Evolutionary conservation across 1,140 invertebrate species (phyloP), one percentile per base, ranked within the genome.

Genomic region (Aphis craccivora): DNA sequence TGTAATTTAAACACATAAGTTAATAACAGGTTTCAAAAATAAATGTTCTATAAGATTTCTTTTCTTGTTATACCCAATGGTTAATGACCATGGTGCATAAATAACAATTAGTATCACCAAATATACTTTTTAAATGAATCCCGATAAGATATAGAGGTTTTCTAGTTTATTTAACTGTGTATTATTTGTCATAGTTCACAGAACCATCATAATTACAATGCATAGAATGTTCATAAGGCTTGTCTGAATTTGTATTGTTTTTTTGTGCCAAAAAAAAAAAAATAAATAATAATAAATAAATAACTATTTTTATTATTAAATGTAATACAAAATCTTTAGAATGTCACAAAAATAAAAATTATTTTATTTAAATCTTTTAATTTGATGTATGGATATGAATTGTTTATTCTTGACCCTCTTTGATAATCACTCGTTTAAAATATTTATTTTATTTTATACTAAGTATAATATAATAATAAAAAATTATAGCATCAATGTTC

Each of bases 361-460:
- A 0, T 40, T 11, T 84, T 43, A 18, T 76, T 60, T n/a, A 76
- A 51, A n/a, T 30, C 30, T n/a, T 18, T n/a, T n/a, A n/a, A 35
- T n/a, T 67, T n/a, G 7, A n/a, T n/a, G 4, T 6, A n/a, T 76
- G 11, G 40, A 1, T 11, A 51, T 2, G 23, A 23, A 23, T 55
- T 14, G 22, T 30, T 30, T n/a, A 51, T 67, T 5, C n/a, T 90
- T 90, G n/a, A 8, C 60, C 37, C 22, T 35, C 67, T 90, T 90
- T 90, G 43, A 90, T 90, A 60, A 90, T 67, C 89, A 90, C 30
- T 40, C 89, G 30, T 90, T 90, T 90, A 37, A 90, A 55, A 53
- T 8, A 55, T 35, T 86, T 86, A 86, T 51, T 87, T 87, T 87
- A n/a, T 87, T 48, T 48, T 51, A 30, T 48, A 35, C n/a, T 51